Base-by-base conservation (phyloP, 2,113 vertebrate genomes). In the Ptilorrhoa leucosticta region DNA sequence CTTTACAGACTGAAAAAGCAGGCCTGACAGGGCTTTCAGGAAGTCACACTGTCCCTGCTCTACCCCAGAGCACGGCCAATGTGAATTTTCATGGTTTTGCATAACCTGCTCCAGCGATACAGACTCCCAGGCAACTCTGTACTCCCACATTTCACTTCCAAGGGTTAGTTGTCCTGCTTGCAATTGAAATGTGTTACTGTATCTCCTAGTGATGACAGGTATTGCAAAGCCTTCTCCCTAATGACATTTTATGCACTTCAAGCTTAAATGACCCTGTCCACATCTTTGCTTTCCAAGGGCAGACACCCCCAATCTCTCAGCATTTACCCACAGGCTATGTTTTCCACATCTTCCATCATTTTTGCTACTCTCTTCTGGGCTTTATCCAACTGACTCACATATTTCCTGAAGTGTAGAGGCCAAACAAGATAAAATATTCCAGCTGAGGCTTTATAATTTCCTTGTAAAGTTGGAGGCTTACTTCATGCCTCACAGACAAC, bases 401-500 rank as follows among this genome's bases (percentile, higher is more conserved):
- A 69, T 73, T 94, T 77, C 75, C 83, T 77, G 45, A 92, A 90
- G 68, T 39, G 30, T 35, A 13, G 76, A 80, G 66, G 66, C 76
- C 95, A 92, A 90, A 90, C 42, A 92, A 80, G 83, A 93, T 54
- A 90, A 94, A 96, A 96, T 85, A 95, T 96, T 95, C 92, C 94
- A 96, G 82, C 45, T 90, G 79, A 95, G 83, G 47, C 50, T 77
- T 96, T 81, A 76, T 66, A 79, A 89, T 88, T 95, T 94, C 85
- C 88, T 77, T 88, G 86, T 90, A 86, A 92, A 94, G 76, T 33
- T 90, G 63, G 47, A 94, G 51, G 64, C 47, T 94, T 80, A 93
- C 71, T 92, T 88, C 83, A 93, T 86, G 58, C 66, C 85, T 93
- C 68, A 48, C 85, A 83, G 69, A 84, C 68, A 93, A 61, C 68